Evolutionary conservation across 2,797 vertebrate genomes (phyloP), one percentile per base, ranked within the genome.

Genomic region (Crax fasciolata): DNA sequence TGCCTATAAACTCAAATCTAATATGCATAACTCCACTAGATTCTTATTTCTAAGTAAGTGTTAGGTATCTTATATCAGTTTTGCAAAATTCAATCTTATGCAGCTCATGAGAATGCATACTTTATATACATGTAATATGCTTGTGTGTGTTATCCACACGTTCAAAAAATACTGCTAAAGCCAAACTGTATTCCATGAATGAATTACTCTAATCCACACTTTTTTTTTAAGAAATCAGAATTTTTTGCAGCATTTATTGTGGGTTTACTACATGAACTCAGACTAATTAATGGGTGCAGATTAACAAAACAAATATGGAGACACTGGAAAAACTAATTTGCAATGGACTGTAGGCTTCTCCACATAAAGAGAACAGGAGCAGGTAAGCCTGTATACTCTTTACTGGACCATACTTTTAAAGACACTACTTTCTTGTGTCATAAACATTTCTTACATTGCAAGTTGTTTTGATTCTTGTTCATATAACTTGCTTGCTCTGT

Each of bases 381-480:
- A 63, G 23, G 44, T 77, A 41, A 74, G 6, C 10, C 55, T 73
- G 27, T 19, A 24, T 2, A 16, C 23, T 51, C 10, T 35, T 35
- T 87, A 90, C 63, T 55, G n/a, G 15, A 73, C 13, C 18, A 23
- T 24, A 15, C 13, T 16, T 79, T 89, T 93, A 27, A 79, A 70
- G 28, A 35, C 13, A 62, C 24, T 62, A 52, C 20, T 38, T 82
- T 51, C 7, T 76, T 59, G 11, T 49, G 43, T 67, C 59, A 20
- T 52, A 43, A 82, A 32, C 2, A 74, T 74, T 71, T 52, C 23
- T 79, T 57, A 32, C 3, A 2, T 11, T 39, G 24, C 10, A 61
- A 55, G 1, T 10, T 48, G 7, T 32, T 87, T 78, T 61, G 27
- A 52, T 88, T 52, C 32, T 74, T 57, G 2, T 57, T 87, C 5